These are phyloP conservation scores for Cichladusa arquata DNA, from an alignment of 2,113 vertebrate species.

Conservation along the genomic window DNA sequence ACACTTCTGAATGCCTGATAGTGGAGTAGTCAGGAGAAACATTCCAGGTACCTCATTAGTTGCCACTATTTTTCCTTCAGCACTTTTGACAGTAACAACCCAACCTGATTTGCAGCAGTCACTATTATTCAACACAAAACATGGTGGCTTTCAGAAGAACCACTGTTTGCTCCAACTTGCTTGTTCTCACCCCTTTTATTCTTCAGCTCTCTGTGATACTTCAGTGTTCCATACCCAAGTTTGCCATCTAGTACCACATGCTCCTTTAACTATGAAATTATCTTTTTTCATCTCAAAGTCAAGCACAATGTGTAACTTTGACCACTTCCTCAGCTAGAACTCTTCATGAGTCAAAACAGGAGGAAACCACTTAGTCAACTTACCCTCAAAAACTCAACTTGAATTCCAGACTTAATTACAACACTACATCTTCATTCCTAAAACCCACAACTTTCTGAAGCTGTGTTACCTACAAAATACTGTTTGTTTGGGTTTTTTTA, in stretches of 20 bases:
- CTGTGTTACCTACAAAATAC: neutral
- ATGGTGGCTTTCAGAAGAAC: neutral
- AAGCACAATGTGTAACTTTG: neutral
- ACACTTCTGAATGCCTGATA: neutral
- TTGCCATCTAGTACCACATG: neutral
- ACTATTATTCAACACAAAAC: neutral
- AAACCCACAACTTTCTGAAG: neutral
- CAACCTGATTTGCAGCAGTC: neutral
- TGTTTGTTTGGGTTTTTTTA: neutral
- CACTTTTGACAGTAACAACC: neutral
- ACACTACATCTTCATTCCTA: neutral
- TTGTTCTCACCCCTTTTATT: neutral
- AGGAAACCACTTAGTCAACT: neutral
- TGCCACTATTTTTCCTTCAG: neutral
- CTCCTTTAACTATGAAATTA: neutral
- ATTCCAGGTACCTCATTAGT: neutral
- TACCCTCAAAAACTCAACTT: neutral
- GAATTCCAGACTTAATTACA: neutral
- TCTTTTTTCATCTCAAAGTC: neutral
- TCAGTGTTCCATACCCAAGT: neutral
- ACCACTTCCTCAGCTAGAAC: constrained; percentile 19
- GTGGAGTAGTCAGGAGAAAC: neutral
- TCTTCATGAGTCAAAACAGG: neutral
- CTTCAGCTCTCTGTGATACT: neutral
- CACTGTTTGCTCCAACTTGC: neutral